phyloP scores from a whole-genome alignment of 2,113 vertebrate species.

The Coptodon rendalli region DNA sequence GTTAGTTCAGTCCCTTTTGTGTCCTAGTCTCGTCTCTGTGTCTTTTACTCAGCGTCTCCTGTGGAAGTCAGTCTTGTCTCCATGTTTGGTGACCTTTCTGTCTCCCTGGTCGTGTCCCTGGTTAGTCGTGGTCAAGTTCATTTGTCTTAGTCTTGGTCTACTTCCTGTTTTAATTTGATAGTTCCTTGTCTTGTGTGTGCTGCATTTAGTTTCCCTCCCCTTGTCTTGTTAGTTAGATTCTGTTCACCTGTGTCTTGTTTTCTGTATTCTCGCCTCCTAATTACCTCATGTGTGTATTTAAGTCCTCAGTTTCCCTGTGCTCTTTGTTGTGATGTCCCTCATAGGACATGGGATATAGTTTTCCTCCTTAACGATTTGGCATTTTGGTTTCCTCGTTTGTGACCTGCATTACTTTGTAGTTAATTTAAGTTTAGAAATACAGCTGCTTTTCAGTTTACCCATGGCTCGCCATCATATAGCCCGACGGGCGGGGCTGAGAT shows the following conservation, averaged over 20 bases:
- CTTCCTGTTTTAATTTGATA: neutral
- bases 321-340: accelerated
- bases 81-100: neutral
- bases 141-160: neutral
- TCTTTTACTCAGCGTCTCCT: accelerated
- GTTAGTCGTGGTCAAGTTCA: neutral
- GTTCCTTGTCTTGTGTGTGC: neutral
- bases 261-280: neutral
- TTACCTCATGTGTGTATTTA: neutral
- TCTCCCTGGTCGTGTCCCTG: neutral
- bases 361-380: accelerated
- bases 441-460: neutral
- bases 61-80: neutral
- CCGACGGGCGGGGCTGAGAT: no score
- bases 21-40: neutral
- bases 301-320: neutral
- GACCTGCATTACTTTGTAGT: neutral
- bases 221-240: neutral
- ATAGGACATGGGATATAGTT: accelerated
- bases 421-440: neutral
- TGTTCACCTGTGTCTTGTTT: neutral
- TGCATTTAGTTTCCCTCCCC: neutral
- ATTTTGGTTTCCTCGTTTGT: neutral
- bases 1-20: neutral
- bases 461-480: no score